phyloP scores from a whole-genome alignment of 2,113 vertebrate species.

The Athene noctua region DNA sequence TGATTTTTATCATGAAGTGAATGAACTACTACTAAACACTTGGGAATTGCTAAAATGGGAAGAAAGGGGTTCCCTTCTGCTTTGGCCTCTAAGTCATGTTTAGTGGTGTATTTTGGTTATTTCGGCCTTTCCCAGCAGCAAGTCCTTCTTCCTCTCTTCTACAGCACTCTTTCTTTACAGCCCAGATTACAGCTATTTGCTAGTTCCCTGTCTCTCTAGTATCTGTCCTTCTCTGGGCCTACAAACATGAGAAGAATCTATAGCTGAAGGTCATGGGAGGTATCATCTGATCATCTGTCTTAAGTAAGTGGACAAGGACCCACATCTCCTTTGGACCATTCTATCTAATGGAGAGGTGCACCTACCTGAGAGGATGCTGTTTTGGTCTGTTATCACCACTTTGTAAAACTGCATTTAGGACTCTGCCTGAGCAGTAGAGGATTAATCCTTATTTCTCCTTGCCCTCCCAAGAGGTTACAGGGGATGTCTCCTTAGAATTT shows the following conservation, averaged over 20 bases:
- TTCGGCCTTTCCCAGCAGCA: background rate
- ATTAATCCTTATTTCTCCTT: too few species aligned
- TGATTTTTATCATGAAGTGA: constrained; percentile 63
- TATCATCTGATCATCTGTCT: too few species aligned
- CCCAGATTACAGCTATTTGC: background rate
- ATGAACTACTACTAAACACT: constrained; percentile 42
- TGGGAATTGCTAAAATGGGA: background rate
- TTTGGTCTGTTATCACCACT: too few species aligned
- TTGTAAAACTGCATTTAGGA: too few species aligned
- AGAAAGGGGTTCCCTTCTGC: background rate
- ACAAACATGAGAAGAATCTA: background rate
- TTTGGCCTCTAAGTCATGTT: background rate
- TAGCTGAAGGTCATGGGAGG: background rate
- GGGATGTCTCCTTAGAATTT: too few species aligned
- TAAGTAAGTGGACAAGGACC: too few species aligned
- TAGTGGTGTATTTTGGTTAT: background rate
- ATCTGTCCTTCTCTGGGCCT: background rate
- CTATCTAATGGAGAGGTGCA: too few species aligned
- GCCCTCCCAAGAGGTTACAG: too few species aligned
- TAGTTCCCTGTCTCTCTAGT: background rate
- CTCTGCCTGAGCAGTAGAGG: too few species aligned
- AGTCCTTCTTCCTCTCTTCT: background rate
- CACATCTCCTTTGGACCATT: too few species aligned
- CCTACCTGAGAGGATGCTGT: too few species aligned
- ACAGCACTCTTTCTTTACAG: background rate